A percentile compares a stretch with the other conserved stretches of the same genome.
These are phyloP conservation scores for Rhorus exstirpatorius DNA, from an alignment of 2,888 invertebrate genomes.

Conservation along the genomic window DNA sequence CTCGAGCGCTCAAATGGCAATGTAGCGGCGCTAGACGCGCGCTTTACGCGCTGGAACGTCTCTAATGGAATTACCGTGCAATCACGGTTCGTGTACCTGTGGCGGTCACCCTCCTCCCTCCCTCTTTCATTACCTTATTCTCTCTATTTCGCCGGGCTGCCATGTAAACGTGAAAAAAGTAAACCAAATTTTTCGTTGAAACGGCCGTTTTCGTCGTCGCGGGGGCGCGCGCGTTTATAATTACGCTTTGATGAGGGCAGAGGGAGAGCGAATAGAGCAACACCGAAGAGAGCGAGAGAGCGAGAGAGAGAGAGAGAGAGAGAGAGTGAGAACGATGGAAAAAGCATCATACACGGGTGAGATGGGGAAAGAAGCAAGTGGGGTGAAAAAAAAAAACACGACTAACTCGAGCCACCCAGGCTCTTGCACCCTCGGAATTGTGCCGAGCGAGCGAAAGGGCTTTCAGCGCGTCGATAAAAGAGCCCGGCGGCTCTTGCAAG, in stretches of 20 bases:
- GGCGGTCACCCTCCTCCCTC: slow-evolving; percentile 32
- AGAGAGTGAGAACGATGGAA: slow-evolving; percentile 24
- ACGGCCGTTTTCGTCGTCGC: slow-evolving; percentile 59
- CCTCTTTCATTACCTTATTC: slow-evolving; percentile 35
- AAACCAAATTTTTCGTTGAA: slow-evolving; percentile 65
- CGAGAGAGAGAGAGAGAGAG: no score
- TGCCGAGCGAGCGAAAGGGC: slow-evolving; percentile 52
- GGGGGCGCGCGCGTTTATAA: slow-evolving; percentile 62
- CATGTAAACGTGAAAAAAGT: slow-evolving; percentile 60
- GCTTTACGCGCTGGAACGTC: slow-evolving; percentile 72
- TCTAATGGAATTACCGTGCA: slow-evolving; percentile 82
- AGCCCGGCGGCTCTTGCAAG: slow-evolving; percentile 51
- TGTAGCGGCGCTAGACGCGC: slow-evolving; percentile 58
- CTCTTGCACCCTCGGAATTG: slow-evolving; percentile 62
- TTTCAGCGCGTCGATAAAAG: slow-evolving; percentile 72
- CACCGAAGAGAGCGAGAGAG: background rate
- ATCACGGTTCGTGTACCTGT: slow-evolving; percentile 76
- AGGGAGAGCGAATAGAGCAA: slow-evolving; percentile 54
- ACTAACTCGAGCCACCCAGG: slow-evolving; percentile 14
- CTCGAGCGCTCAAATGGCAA: slow-evolving; percentile 32
- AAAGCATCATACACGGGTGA: slow-evolving; percentile 42
- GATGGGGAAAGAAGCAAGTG: slow-evolving; percentile 39
- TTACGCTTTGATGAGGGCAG: slow-evolving; percentile 70
- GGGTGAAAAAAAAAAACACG: slow-evolving; percentile 32
- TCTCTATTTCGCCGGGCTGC: slow-evolving; percentile 25